Evolutionary conservation across 1,140 invertebrate species (phyloP).

Genomic region (Lepidostoma basale): DNA sequence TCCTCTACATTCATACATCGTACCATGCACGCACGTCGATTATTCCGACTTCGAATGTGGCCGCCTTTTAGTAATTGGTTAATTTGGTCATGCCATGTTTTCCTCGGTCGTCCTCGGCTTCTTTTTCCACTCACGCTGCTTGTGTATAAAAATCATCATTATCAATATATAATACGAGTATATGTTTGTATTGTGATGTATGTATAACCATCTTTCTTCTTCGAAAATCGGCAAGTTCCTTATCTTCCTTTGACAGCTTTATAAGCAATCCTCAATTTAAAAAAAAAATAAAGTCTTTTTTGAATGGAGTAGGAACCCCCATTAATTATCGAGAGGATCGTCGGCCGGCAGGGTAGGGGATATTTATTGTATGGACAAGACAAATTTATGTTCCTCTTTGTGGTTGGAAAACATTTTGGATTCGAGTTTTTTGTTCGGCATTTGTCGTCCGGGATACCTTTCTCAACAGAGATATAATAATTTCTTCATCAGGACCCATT

Average conservation of each 20-base stretch:
- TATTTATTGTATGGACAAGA: constrained; percentile 44
- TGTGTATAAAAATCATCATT: no score
- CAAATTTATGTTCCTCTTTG: constrained; percentile 47
- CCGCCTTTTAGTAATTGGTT: no score
- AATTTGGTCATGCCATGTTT: no score
- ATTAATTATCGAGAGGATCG: constrained; percentile 5
- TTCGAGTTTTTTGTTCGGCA: constrained; percentile 35
- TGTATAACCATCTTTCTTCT: neutral
- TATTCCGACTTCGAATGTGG: no score
- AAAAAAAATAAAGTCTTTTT: constrained; percentile 7
- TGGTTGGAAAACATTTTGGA: constrained; percentile 43
- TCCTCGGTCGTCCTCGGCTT: no score
- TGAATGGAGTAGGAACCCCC: neutral
- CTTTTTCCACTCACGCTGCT: no score
- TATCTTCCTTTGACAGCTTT: constrained; percentile 22
- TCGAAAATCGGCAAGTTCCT: constrained; percentile 5
- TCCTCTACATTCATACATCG: no score
- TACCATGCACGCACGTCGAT: no score
- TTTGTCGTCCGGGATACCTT: constrained; percentile 38
- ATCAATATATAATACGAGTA: no score
- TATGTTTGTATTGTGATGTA: no score
- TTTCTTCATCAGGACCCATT: constrained; percentile 27
- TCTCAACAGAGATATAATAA: constrained; percentile 20
- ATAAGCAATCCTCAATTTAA: neutral
- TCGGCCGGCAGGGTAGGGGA: constrained; percentile 9